A percentile compares a stretch with the other conserved stretches of the same genome.
Conservation (phyloP, 2,888 invertebrate genomes). For the Stratiomys singularior region DNA sequence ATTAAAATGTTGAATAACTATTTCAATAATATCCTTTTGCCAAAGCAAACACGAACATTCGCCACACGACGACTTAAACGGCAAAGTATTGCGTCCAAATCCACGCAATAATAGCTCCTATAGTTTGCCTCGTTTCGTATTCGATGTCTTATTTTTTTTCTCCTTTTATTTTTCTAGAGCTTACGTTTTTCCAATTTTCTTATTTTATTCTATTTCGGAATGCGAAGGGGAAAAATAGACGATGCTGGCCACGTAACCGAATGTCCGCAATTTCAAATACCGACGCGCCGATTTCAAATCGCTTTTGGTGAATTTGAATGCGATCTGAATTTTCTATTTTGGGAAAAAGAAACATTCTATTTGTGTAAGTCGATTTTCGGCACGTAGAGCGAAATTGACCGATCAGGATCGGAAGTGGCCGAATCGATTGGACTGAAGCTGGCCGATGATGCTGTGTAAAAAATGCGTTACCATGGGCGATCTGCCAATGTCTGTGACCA, state of each 20-base stretch:
- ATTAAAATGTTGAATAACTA: constrained; percentile 12
- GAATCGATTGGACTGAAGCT: constrained; percentile 7
- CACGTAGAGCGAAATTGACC: not conserved
- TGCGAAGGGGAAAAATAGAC: constrained; percentile 14
- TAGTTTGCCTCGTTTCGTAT: constrained; percentile 18
- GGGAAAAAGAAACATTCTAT: constrained; percentile 53
- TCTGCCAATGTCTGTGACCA: constrained; percentile 40
- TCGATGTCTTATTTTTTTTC: constrained; percentile 3
- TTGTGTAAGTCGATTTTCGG: constrained; percentile 52
- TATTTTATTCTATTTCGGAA: constrained; percentile 24
- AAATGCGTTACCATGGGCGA: constrained; percentile 14
- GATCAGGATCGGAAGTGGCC: not conserved
- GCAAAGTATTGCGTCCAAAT: not conserved
- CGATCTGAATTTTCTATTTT: constrained; percentile 54
- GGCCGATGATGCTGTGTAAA: not conserved
- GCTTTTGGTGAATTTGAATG: constrained; percentile 35
- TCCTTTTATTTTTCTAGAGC: not conserved
- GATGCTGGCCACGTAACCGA: constrained; percentile 33
- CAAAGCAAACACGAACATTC: too few relatives aligned
- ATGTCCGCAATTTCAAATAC: not conserved
- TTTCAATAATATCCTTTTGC: not conserved
- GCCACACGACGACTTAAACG: too few relatives aligned
- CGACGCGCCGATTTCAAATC: constrained; percentile 26
- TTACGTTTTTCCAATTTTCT: constrained; percentile 5
- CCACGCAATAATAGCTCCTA: constrained; percentile 31